These are phyloP conservation scores for Clepsis dumicolana DNA, from an alignment of 2,888 invertebrate genomes.

Conservation along the genomic window DNA sequence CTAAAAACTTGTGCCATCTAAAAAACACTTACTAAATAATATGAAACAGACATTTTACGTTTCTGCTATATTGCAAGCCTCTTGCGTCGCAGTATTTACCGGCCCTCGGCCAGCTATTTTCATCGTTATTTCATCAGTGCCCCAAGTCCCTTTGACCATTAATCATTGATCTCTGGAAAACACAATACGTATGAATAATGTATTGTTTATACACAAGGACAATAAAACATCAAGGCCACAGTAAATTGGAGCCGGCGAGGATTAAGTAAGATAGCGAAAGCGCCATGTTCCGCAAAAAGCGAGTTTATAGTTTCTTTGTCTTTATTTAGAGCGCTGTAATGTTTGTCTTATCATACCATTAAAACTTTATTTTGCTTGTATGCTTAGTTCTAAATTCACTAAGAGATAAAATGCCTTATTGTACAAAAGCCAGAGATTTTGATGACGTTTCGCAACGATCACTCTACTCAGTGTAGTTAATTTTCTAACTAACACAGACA, in stretches of 20 bases:
- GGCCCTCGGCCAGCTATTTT: background rate
- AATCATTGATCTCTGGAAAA: slow-evolving; percentile 13
- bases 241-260: slow-evolving; percentile 22
- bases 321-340: slow-evolving; percentile 14
- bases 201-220: slow-evolving; percentile 18
- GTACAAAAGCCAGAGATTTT: too few relatives aligned
- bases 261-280: slow-evolving; percentile 21
- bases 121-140: slow-evolving; percentile 1
- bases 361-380: background rate
- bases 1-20: too few relatives aligned
- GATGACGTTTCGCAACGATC: too few relatives aligned
- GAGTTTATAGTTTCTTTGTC: slow-evolving; percentile 16
- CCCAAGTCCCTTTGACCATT: slow-evolving; percentile 5
- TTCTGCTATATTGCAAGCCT: background rate
- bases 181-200: slow-evolving; percentile 25
- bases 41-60: too few relatives aligned
- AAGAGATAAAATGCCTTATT: too few relatives aligned
- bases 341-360: background rate
- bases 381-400: background rate
- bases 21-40: too few relatives aligned
- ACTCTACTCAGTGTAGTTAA: too few relatives aligned
- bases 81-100: background rate
- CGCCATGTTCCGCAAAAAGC: slow-evolving; percentile 18
- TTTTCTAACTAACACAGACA: too few relatives aligned
- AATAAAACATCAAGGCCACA: slow-evolving; percentile 28